phyloP scores from a whole-genome alignment of 1,140 invertebrate genomes.

The Atta texana region DNA sequence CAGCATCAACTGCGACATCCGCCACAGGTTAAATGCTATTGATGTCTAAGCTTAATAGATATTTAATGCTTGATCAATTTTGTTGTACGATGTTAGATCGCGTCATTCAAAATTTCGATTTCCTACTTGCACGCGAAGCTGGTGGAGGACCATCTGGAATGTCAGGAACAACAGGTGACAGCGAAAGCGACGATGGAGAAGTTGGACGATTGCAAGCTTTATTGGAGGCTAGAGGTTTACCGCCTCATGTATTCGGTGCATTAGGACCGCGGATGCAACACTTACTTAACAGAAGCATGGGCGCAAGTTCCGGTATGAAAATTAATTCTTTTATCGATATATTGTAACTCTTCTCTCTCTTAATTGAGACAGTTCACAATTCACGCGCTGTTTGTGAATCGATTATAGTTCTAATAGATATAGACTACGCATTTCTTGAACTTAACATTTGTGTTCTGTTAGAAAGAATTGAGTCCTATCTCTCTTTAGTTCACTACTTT shows the following conservation, averaged over 20 bases:
- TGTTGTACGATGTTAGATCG: neutral
- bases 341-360: constrained; percentile 38
- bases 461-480: no score
- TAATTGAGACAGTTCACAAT: neutral
- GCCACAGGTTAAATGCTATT: constrained; percentile 76
- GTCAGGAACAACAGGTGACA: constrained; percentile 83
- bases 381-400: constrained; percentile 38
- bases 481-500: no score
- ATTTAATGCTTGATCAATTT: neutral
- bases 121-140: constrained; percentile 61
- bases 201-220: constrained; percentile 95
- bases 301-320: constrained; percentile 91
- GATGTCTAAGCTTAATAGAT: constrained; percentile 11
- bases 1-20: constrained; percentile 79
- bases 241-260: constrained; percentile 97
- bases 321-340: constrained; percentile 12
- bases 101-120: constrained; percentile 18
- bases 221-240: constrained; percentile 96
- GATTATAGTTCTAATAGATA: no score
- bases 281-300: constrained; percentile 97
- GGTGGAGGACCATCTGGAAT: constrained; percentile 84
- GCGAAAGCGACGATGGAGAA: constrained; percentile 93
- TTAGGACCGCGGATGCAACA: constrained; percentile 99
- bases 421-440: no score
- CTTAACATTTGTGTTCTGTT: no score